These are phyloP conservation scores for Dicrostonyx torquatus DNA, from an alignment of 2,797 vertebrate genomes.

Conservation along the genomic window DNA sequence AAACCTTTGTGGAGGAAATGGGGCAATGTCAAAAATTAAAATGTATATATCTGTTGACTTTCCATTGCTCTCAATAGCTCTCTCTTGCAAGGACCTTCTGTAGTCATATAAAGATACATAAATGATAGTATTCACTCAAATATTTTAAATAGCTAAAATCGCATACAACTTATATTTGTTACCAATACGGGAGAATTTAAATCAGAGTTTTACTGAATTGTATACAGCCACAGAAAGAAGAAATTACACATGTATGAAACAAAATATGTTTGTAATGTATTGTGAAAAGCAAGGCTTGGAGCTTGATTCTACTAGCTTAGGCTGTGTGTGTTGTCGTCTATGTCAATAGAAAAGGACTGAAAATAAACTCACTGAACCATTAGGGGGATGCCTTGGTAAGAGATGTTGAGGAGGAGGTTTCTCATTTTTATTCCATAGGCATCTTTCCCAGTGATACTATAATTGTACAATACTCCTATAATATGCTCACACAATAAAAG, in stretches of 20 bases:
- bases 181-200: not conserved
- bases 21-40: conserved; percentile 12
- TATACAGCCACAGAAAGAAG: conserved; percentile 18
- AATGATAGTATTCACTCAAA: conserved; percentile 8
- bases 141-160: conserved; percentile 54
- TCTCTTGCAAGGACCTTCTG: not conserved
- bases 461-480: not conserved
- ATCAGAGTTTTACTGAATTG: not conserved
- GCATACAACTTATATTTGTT: not conserved
- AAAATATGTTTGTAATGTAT: not conserved
- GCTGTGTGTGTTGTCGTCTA: not conserved
- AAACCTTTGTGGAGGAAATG: not conserved
- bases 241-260: not conserved
- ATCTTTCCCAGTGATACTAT: conserved; percentile 1
- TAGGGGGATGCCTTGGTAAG: not conserved
- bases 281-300: not conserved
- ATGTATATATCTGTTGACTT: not conserved
- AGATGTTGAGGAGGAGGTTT: not conserved
- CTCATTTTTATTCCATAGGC: conserved; percentile 1
- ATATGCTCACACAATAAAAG: conserved; percentile 21
- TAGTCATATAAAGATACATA: not conserved
- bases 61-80: conserved; percentile 15
- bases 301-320: not conserved
- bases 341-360: not conserved
- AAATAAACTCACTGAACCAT: conserved; percentile 15